Evolutionary conservation across 2,113 vertebrate species (phyloP), one percentile per base, ranked within the genome.

Genomic region (Naja naja): DNA sequence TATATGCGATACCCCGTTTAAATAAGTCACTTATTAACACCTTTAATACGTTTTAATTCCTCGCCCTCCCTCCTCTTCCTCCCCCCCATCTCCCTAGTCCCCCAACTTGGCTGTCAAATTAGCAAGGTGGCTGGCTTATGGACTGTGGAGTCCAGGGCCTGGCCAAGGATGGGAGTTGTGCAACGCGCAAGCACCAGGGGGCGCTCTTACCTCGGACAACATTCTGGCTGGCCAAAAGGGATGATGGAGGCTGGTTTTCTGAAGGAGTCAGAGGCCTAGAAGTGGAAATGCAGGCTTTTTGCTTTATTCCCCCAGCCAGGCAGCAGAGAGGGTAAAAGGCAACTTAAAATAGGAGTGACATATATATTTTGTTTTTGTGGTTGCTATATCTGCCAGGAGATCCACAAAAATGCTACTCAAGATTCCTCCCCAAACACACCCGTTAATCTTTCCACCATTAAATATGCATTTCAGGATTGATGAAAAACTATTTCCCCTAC

Each of bases 31-130:
- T 97, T 97, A 96, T 94, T 94, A 94, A 96, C 94, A 95, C 96
- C 94, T 96, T 96, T 94, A 93, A 95, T 97, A 94, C 92, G 93
- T 95, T 97, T 96, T 97, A 93, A 96, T 96, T 96, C 96, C 94
- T 53, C 20, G 18, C 11, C 22, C 43, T 74, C n/a, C 20, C 55
- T 58, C 56, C 23, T 58, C 56, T 5, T 18, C 16, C 90, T 20
- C 69, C 45, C 0, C 22, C 0, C 47, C 47, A 1, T 9, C 47
- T 1, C 47, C 47, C 47, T 49, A 8, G 47, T 0, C 18, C 45
- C 55, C 27, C 1, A n/a, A 43, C 53, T 54, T 64, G 6, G 58
- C 93, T 94, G 18, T 93, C 89, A 89, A 56, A 58, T 55, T 49
- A 92, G 89, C 30, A 34, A 69, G 85, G 56, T 27, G 39, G n/a